Base-by-base conservation (phyloP, 2,797 vertebrate species). In the Orientallactaga sibirica region DNA sequence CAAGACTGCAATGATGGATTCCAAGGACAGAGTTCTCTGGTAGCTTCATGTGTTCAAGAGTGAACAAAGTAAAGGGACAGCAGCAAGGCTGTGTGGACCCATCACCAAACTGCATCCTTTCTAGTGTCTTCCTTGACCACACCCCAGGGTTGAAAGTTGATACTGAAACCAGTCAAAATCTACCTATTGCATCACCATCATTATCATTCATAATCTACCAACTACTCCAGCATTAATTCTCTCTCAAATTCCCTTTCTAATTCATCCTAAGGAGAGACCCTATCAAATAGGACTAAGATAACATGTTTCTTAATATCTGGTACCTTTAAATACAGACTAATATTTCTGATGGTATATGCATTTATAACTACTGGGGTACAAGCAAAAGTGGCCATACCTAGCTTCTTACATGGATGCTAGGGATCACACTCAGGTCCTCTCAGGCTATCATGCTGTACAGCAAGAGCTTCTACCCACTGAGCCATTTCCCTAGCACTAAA, bases 251-350 rank as follows among this genome's bases (percentile, higher is more conserved):
- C 55, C 43, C 9, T 43, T 71, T 86, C 67, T n/a, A 71, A 64
- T 5, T 3, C 2, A 37, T 67, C 74, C 18, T 68, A 20, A 41
- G 87, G 88, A 5, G 77, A 58, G 9, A 75, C 8, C 41, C 48
- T n/a, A 76, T 29, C 27, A 83, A 90, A 86, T 52, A 77, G 70
- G 66, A 48, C 43, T 78, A 27, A 27, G 61, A 70, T 1, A 41
- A 25, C 24, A 74, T 3, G 55, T 76, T 8, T 16, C 52, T 88
- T 61, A 79, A 68, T 27, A 67, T 64, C 25, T 37, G 25, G 48
- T 33, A 80, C 22, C 67, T 84, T 70, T 77, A 93, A 86, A 90
- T 37, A 82, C 19, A 27, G 55, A 70, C 43, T 86, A 83, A 68
- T 52, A 83, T 73, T 70, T 52, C 93, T 67, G 48, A 90, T 1